These are phyloP conservation scores for Benitochromis conjunctus DNA, from an alignment of 2,113 vertebrate species.

Conservation along the genomic window DNA sequence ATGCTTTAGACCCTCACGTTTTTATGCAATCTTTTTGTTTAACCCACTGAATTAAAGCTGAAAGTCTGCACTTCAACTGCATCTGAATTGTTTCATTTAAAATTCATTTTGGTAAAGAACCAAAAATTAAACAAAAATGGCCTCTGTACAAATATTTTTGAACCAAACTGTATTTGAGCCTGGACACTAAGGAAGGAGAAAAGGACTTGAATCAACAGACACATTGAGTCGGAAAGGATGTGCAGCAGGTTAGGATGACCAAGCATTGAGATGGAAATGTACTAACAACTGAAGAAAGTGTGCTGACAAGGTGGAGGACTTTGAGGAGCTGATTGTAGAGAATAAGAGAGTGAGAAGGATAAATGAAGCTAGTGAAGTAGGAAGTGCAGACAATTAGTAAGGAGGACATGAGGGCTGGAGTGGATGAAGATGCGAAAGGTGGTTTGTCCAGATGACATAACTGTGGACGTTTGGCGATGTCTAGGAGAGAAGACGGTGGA, in stretches of 20 bases:
- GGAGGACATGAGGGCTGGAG: accelerated
- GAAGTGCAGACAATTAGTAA: background rate
- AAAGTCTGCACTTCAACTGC: too few relatives aligned
- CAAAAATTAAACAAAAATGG: background rate
- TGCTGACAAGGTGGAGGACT: background rate
- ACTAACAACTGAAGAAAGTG: background rate
- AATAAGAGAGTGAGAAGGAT: accelerated
- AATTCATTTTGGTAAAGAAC: background rate
- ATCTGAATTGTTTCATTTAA: background rate
- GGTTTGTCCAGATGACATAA: background rate
- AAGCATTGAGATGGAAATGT: background rate
- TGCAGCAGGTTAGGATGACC: background rate
- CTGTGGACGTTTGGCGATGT: background rate
- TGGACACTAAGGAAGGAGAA: background rate
- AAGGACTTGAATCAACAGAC: background rate
- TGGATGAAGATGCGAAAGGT: background rate
- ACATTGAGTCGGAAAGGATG: accelerated
- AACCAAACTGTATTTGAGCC: background rate
- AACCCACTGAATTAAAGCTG: too few relatives aligned
- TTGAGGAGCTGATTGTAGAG: background rate
- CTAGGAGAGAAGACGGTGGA: background rate
- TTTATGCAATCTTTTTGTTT: too few relatives aligned
- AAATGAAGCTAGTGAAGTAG: background rate
- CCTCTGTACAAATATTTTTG: background rate
- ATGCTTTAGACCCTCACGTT: too few relatives aligned